A percentile compares a stretch with the other conserved stretches of the same genome.
Evolutionary conservation across 2,113 vertebrate species (phyloP).

Genomic region (Scopus umbretta): DNA sequence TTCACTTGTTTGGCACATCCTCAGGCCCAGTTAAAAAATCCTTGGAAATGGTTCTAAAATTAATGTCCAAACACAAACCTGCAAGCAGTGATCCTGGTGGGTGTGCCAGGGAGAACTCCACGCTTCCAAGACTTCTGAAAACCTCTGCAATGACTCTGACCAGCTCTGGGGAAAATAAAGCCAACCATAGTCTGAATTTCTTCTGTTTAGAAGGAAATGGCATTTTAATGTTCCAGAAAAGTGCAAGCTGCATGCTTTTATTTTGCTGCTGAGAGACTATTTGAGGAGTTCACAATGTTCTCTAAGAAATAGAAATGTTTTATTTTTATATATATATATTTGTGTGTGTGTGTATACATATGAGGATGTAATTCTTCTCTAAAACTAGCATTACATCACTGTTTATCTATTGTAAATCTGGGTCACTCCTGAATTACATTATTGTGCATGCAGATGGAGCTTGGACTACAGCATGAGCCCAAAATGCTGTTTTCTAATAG

Average conservation of each 20-base stretch:
- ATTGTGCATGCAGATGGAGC: background rate
- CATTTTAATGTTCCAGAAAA: slow-evolving; percentile 1
- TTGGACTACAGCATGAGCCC: background rate
- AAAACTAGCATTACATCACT: background rate
- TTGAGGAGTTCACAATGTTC: background rate
- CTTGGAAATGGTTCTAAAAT: slow-evolving; percentile 17
- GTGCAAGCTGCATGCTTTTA: background rate
- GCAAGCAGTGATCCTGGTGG: background rate
- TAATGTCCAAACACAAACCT: background rate
- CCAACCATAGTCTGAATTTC: background rate
- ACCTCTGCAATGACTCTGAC: background rate
- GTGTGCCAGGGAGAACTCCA: background rate
- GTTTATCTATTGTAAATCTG: background rate
- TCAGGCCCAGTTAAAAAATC: background rate
- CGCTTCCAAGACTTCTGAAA: background rate
- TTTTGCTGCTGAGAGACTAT: background rate
- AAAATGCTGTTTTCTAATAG: background rate
- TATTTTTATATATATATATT: background rate
- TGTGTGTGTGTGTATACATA: background rate
- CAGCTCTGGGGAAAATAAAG: background rate
- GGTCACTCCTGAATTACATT: background rate
- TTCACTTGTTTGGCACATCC: slow-evolving; percentile 27
- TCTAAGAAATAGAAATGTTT: background rate
- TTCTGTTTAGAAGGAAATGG: background rate
- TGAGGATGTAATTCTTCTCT: background rate